Base-by-base conservation (phyloP, 92 coral and sea anemone genomes). In the Siderastrea radians region DNA sequence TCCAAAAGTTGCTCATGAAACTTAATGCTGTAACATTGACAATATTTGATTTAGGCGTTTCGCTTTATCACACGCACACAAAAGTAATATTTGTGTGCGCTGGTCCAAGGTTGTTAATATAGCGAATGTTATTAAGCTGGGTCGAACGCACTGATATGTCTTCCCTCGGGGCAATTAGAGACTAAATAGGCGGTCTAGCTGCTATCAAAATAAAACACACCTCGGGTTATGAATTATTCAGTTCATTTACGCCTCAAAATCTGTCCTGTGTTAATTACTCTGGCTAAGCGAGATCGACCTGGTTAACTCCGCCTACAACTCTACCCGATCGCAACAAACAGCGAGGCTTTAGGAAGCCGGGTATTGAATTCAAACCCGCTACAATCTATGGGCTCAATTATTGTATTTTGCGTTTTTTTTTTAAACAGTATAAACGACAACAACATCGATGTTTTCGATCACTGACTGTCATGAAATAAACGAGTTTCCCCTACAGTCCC, bases 221-320 rank as follows among this genome's bases (percentile, higher is more conserved):
- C 80, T 84, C 55, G 55, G 15, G 16, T 67, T 52, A 95, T 93
- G 92, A 88, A 95, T 95, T 83, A 95, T 95, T 93, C 88, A 95
- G 74, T 77, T 95, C 92, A 89, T 95, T 95, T 93, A 79, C 96
- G 87, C 91, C 91, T 93, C 58, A 67, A 88, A 92, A 80, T 88
- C 84, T 84, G 80, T 72, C 85, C 72, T 70, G 95, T 95, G 96
- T 93, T 93, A 91, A 95, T 95, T 88, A 89, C 92, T 88, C 83
- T 83, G 78, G 55, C 82, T 88, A 64, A 78, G 86, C 86, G 90
- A 77, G 77, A 67, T 63, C 76, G 72, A 80, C 81, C 52, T 44
- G 50, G 15, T 19, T 9, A 54, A 63, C 94, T 91, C 91, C 94
- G 89, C 94, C 94, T 74, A 59, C 80, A 45, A 11, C 38, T 26